These are phyloP conservation scores for Dinomys branickii DNA, from an alignment of 2,113 vertebrate species.

Conservation along the genomic window DNA sequence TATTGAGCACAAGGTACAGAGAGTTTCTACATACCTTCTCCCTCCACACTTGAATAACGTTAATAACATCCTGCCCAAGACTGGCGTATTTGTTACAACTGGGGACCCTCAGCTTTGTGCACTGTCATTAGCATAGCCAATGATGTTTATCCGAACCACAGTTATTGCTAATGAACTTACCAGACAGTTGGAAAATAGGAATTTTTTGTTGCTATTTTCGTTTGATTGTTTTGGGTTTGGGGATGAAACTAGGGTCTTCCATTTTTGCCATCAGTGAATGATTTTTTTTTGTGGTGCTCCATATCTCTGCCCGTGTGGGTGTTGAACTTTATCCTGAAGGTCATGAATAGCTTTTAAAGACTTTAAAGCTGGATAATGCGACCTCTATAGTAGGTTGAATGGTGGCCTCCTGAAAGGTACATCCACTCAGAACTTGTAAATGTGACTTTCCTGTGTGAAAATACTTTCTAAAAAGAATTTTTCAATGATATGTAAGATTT, in stretches of 20 bases:
- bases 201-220: not conserved
- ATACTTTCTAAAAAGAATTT: not conserved
- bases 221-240: not conserved
- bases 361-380: not conserved
- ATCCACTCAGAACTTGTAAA: not conserved
- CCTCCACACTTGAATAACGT: not conserved
- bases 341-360: not conserved
- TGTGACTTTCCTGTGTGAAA: not conserved
- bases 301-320: not conserved
- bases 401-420: not conserved
- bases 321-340: not conserved
- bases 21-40: not conserved
- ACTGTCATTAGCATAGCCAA: not conserved
- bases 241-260: not conserved
- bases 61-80: not conserved
- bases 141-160: not conserved
- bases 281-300: not conserved
- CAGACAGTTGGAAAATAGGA: not conserved
- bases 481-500: constrained; percentile 4
- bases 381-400: not conserved
- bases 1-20: not conserved
- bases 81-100: not conserved
- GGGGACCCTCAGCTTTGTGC: not conserved
- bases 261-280: not conserved
- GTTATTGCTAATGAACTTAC: not conserved